Evolutionary conservation across 2,113 vertebrate species (phyloP), one percentile per base, ranked within the genome.

Genomic region (Colinus virginianus): DNA sequence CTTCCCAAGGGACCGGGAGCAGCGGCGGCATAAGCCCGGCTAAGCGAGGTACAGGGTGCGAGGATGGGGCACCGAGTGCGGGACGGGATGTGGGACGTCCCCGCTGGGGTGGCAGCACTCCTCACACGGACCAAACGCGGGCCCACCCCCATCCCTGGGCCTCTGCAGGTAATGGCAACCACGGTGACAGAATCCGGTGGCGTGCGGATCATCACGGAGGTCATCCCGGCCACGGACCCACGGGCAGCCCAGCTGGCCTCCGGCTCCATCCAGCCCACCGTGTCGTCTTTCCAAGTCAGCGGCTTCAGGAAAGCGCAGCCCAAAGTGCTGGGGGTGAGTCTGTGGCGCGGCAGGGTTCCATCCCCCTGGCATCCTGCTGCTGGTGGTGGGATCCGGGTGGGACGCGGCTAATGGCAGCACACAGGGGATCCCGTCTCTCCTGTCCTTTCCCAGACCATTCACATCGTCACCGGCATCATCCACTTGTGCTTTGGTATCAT

Each of bases 301-400:
- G 30, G 53, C 53, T 88, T 95, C 93, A 36, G 11, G 16, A 96
- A 2, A 61, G 89, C 86, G 36, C 91, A 95, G 58, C 93, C 95
- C 72, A 95, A 90, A 40, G 88, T 22, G 3, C 76, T 97, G 77
- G 96, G 96, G 96, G 96, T 97, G 78, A 96, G 96, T 6, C 1
- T 8, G 1, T 0, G 0, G 49, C 1, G 0, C 9, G 20, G 42
- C 1, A 2, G 42, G 43, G 34, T 16, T 11, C 23, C 10, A 38
- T 18, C 18, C 32, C 55, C 9, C 20, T 11, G 34, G 30, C 28
- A 36, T 3, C 6, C 15, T 26, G 36, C 61, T 11, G 36, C 14
- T 7, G 85, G 22, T 0, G 7, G 17, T 6, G 53, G 69, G 71
- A 48, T 53, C 0, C 1, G 53, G 70, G 15, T n/a, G 81, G n/a